Conservation (phyloP, 23 tunicate species). For the Ciona savignyi region DNA sequence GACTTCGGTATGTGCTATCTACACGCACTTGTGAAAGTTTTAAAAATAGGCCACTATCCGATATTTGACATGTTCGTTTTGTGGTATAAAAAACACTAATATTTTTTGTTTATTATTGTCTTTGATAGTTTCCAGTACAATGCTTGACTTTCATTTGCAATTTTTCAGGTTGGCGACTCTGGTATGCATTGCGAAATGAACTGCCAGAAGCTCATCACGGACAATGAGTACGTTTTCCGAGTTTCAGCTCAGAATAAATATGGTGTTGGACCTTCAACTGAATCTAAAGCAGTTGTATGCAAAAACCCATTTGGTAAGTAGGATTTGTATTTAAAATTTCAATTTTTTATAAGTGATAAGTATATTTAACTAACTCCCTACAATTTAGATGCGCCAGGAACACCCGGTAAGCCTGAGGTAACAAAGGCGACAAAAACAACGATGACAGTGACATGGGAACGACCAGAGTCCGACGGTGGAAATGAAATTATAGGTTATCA, state of each 20-base stretch:
- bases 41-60: too few relatives aligned
- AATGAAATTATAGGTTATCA: constrained; percentile 78
- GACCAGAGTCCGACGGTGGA: constrained; percentile 87
- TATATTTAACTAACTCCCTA: too few relatives aligned
- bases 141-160: too few relatives aligned
- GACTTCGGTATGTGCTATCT: constrained; percentile 62
- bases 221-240: constrained; percentile 89
- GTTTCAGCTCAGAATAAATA: constrained; percentile 91
- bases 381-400: constrained; percentile 76
- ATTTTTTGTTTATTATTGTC: not conserved
- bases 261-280: constrained; percentile 54
- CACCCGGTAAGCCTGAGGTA: constrained; percentile 59
- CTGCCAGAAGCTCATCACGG: constrained; percentile 56
- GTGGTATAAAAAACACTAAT: not conserved
- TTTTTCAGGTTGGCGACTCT: constrained; percentile 69
- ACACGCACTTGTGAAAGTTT: too few relatives aligned
- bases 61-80: too few relatives aligned
- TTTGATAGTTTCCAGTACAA: too few relatives aligned
- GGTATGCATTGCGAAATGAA: constrained; percentile 50
- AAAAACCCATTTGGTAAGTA: constrained; percentile 82
- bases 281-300: constrained; percentile 53
- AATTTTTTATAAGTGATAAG: too few relatives aligned
- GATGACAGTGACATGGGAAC: constrained; percentile 79
- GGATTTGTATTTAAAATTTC: too few relatives aligned
- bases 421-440: constrained; percentile 45